Base-by-base conservation (phyloP, 2,797 vertebrate genomes). In the Falco biarmicus region DNA sequence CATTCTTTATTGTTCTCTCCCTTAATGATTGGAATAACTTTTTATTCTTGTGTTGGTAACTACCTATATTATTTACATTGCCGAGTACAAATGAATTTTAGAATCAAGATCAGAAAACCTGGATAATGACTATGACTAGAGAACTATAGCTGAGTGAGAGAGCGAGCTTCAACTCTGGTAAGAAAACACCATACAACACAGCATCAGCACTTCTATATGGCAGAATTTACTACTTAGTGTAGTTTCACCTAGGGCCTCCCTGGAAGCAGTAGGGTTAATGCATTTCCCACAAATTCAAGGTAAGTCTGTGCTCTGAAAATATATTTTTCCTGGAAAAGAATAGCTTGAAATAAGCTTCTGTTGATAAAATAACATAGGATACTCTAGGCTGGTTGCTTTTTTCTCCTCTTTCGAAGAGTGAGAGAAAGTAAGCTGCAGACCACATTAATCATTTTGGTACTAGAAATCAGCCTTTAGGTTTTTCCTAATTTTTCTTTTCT, bases 1-100 rank as follows among this genome's bases (percentile, higher is more conserved):
- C 13, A 13, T 34, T 73, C 1, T 8, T 61, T 92, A 47, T 20
- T 59, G 15, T 70, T 53, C 2, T 74, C 6, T 57, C 17, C 59
- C 11, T n/a, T 47, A 68, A 37, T 54, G 3, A 24, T 9, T 43
- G 1, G 18, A 43, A 2, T 41, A 26, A 0, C 1, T 66, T 71
- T 41, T 45, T 70, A 14, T 68, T 66, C 15, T 47, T 68, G 1
- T 56, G 5, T 54, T 63, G 4, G 8, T 56, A 69, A 48, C 39
- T 51, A 28, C 3, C 10, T 51, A 3, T 34, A 63, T 20, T 21
- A 39, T 11, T 84, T 57, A 11, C 13, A 70, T 26, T 53, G 29
- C 5, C 59, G 19, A 63, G 39, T 43, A 6, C 15, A 79, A 39
- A 15, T 28, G 24, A 82, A 73, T 10, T 7, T 91, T 48, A 63